These are phyloP conservation scores for Schizotus pectinicornis DNA, from an alignment of 2,888 invertebrate genomes.

Conservation along the genomic window DNA sequence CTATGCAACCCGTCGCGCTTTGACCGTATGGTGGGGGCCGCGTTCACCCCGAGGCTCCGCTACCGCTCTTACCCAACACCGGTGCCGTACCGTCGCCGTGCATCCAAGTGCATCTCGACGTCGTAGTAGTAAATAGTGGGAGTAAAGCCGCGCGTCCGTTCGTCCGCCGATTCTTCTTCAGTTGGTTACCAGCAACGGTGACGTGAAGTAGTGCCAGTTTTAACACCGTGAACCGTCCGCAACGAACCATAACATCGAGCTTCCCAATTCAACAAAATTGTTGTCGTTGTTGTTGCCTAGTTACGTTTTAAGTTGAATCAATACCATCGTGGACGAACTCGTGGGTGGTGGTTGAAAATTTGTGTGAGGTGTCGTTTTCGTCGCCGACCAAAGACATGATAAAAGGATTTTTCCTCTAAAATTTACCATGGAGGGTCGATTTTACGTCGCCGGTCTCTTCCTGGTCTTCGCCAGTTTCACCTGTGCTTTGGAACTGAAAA, in stretches of 20 bases:
- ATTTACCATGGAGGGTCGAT: too few species aligned
- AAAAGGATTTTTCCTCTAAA: slow-evolving; percentile 12
- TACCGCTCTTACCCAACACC: slow-evolving; percentile 21
- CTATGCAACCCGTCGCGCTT: slow-evolving; percentile 3
- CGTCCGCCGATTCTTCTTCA: slow-evolving; percentile 7
- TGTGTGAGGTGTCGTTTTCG: too few species aligned
- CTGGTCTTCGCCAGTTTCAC: too few species aligned
- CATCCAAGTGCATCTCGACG: slow-evolving; percentile 18
- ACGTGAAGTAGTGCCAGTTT: background rate
- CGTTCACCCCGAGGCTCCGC: slow-evolving; percentile 20
- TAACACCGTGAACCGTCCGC: too few species aligned
- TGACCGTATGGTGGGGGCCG: slow-evolving; percentile 6
- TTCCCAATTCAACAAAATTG: background rate
- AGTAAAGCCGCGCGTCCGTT: slow-evolving; percentile 9
- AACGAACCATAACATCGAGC: slow-evolving; percentile 23
- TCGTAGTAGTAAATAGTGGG: slow-evolving; percentile 9
- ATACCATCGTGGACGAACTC: slow-evolving; percentile 9
- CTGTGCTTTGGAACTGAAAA: slow-evolving; percentile 48
- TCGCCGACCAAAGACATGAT: background rate
- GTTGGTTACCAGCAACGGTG: slow-evolving; percentile 7
- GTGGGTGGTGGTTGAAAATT: background rate
- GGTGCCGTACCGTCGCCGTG: slow-evolving; percentile 19
- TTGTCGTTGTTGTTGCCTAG: too few species aligned
- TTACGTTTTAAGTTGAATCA: background rate
- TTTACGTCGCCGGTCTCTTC: too few species aligned